Percentiles rank a stretch among this genome's conserved stretches.
Conservation (phyloP, 2,113 vertebrate species). For the Emydocephalus ijimae region DNA sequence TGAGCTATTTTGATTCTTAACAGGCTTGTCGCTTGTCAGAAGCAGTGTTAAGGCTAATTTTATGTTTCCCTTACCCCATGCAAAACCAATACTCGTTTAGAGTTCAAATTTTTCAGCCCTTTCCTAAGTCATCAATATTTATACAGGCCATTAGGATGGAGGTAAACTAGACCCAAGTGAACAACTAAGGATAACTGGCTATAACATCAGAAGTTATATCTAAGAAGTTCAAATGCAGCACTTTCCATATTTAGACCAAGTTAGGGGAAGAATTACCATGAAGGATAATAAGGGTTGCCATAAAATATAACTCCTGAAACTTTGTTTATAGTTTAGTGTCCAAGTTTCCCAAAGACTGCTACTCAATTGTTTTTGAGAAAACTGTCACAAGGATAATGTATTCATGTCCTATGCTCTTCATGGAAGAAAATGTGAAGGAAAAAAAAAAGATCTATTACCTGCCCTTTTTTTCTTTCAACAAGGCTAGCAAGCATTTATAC, state of each 20-base stretch:
- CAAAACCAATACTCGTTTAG: conserved; percentile 32
- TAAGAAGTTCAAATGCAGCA: conserved; percentile 47
- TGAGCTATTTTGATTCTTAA: conserved; percentile 50
- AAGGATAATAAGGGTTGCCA: neutral
- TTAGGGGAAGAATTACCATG: neutral
- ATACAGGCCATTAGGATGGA: conserved; percentile 58
- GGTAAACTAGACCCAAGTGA: conserved; percentile 46
- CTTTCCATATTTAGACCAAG: neutral
- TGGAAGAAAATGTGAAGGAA: neutral
- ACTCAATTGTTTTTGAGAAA: neutral
- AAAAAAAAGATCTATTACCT: neutral
- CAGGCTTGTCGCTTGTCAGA: conserved; percentile 55
- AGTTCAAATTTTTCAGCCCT: conserved; percentile 49
- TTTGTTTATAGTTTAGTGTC: neutral
- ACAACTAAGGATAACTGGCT: conserved; percentile 50
- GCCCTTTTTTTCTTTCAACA: neutral
- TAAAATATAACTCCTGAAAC: neutral
- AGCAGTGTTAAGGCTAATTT: conserved; percentile 48
- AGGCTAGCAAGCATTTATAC: neutral
- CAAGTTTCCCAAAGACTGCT: neutral
- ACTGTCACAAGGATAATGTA: neutral
- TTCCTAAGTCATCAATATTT: conserved; percentile 46
- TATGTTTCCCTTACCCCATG: conserved; percentile 53
- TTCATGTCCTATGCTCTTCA: neutral
- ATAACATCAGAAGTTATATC: conserved; percentile 41